Base-by-base conservation (phyloP, 1,140 invertebrate species). In the Tetraneura akinire region DNA sequence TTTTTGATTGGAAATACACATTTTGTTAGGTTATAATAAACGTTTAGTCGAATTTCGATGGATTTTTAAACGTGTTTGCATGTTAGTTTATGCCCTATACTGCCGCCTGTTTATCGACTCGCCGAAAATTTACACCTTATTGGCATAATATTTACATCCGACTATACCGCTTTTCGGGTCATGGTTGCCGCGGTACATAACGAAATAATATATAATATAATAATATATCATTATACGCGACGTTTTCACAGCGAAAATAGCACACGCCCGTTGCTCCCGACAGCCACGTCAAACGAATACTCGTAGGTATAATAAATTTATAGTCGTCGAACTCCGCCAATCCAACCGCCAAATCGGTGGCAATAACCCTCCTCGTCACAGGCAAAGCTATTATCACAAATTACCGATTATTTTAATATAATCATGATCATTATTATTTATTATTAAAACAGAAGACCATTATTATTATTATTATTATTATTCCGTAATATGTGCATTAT, bases 171-270 rank as follows among this genome's bases (percentile, higher is more conserved):
- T 68, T 68, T 68, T 68, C 66, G 66, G 66, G 66, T 68, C 66
- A 68, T 26, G 42, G 66, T 37, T 26, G 42, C 42, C 21, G 42
- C 21, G 6, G 14, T 68, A 62, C 18, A 62, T 62, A 57, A 57
- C 26, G 26, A n/a, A 32, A 62, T 57, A 23, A 57, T 57, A 21
- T 32, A 29, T 23, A 21, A 47, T 68, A 26, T 23, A 47, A 68
- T 47, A 68, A 68, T 68, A 68, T 68, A 68, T 68, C 66, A 68
- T 68, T 68, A 68, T 68, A 47, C 45, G 42, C 66, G 66, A 68
- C 66, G 66, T 68, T 47, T 47, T 23, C 66, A 47, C 42, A 9
- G 66, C 21, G 42, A 42, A 37, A n/a, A n/a, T n/a, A 47, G 47
- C 66, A 47, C 66, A 37, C n/a, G 66, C 66, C 66, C 66, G 42